Evolutionary conservation across 2,888 invertebrate species (phyloP), one percentile per base, ranked within the genome.

Genomic region (Platycheirus rosarum): DNA sequence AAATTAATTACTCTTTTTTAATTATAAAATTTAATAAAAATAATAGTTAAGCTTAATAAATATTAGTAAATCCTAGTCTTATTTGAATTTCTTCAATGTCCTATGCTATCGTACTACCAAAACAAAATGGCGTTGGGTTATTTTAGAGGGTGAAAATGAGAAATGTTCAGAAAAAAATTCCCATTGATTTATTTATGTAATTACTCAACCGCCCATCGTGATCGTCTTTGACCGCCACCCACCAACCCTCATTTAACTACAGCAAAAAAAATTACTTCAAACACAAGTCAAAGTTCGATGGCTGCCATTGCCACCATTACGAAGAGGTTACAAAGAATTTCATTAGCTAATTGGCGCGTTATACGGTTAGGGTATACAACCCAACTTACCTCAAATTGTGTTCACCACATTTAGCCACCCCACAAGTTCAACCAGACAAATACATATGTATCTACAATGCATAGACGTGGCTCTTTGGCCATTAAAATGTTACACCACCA

Each of bases 311-410:
- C 26, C 49, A 70, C 57, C 60, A 55, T 63, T 35, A n/a, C 42
- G 13, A 40, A 6, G 29, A 23, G 32, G 42, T 35, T 71, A 53
- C 32, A 55, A 48, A 55, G 51, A 77, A 73, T 82, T 82, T 73
- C 82, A 82, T 82, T 82, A 82, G 82, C 77, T 82, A 82, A 82
- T 76, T 76, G 82, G 68, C 49, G 20, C 26, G 51, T 63, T 66
- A 20, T 13, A 29, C 18, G 53, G 42, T 26, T n/a, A 62, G 57
- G 65, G 57, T 46, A 51, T 62, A 35, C 57, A 2, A 11, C 44
- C 49, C 75, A 23, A 23, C 7, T 16, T 13, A n/a, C 51, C 55
- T 42, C 57, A 14, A 32, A 51, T 4, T 49, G n/a, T 29, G n/a
- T 14, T 23, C 23, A 23, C 23, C 23, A 2, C 23, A 23, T 23